Conservation (phyloP, 2,113 vertebrate genomes). For the Vombatus ursinus region DNA sequence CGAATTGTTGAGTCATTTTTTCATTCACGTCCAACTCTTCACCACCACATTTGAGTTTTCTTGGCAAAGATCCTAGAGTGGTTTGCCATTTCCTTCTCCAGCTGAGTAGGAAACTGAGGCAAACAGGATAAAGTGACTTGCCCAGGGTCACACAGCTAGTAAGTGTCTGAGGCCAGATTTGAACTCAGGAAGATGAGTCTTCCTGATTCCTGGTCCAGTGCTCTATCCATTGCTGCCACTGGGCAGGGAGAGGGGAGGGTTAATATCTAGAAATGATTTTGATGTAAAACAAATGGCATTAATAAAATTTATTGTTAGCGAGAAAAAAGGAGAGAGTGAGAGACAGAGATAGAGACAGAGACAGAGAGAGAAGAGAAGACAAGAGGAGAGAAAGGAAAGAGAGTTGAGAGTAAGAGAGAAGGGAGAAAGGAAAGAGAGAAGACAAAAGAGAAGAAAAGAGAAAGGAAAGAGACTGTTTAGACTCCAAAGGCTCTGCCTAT, state of each 20-base stretch:
- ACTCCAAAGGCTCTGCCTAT: background rate
- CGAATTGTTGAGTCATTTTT: too few relatives aligned
- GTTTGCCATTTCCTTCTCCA: background rate
- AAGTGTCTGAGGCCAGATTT: background rate
- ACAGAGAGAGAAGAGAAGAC: too few relatives aligned
- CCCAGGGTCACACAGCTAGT: background rate
- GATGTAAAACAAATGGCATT: background rate
- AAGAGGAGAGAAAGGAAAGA: too few relatives aligned
- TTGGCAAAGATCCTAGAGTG: background rate
- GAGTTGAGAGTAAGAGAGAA: background rate
- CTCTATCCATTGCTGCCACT: background rate
- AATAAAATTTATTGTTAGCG: background rate
- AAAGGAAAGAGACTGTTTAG: too few relatives aligned
- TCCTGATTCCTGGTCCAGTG: background rate
- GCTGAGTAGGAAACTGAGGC: background rate
- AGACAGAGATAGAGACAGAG: background rate
- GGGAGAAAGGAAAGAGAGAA: too few relatives aligned
- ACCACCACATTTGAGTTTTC: too few relatives aligned
- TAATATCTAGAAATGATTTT: background rate
- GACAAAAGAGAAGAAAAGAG: too few relatives aligned
- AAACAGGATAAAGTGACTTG: background rate
- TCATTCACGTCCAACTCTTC: too few relatives aligned
- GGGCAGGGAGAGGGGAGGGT: too few relatives aligned
- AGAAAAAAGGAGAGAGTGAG: background rate
- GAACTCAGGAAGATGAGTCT: background rate